Base-by-base conservation (phyloP, 2,113 vertebrate genomes). In the Pimephales promelas region DNA sequence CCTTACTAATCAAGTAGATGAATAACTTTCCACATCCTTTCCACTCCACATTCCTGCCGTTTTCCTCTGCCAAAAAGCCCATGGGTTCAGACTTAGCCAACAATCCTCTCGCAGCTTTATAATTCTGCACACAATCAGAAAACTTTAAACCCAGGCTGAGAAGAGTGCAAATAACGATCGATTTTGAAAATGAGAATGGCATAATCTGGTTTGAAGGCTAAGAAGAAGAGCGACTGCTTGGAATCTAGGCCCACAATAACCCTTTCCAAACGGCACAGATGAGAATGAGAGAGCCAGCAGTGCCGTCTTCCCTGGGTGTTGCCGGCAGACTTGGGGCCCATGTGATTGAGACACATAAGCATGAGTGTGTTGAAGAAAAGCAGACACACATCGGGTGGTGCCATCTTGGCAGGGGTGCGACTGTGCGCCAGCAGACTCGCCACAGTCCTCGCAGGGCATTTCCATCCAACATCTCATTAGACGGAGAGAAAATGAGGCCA, bases 11-110 rank as follows among this genome's bases (percentile, higher is more conserved):
- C 70, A 59, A 83, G 66, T 2, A 31, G 70, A 83, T 87, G 85
- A 87, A 45, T 47, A 81, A 83, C 73, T 64, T 76, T 81, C 83
- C 87, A 79, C 79, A 72, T 45, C 72, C 18, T 77, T 79, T 77
- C 71, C 82, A 34, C 59, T 78, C 20, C 68, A 64, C 74, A 78
- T 61, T 73, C 61, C 64, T 52, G 34, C n/a, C 0, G 31, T 61
- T 28, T 56, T 57, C 40, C 31, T 31, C 11, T 83, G 45, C 73
- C 79, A 87, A 47, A 40, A 83, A 31, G 54, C 73, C 49, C 83
- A 47, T 10, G 61, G 43, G 43, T 52, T 66, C 24, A 28, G 26
- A 80, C 31, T 3, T 1, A 47, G 14, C 36, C 56, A 61, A 20
- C 36, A 61, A 45, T 61, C 26, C 59, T 34, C 20, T 31, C 43